Conservation (phyloP, 2,888 invertebrate species). For the Lutraria lutraria region DNA sequence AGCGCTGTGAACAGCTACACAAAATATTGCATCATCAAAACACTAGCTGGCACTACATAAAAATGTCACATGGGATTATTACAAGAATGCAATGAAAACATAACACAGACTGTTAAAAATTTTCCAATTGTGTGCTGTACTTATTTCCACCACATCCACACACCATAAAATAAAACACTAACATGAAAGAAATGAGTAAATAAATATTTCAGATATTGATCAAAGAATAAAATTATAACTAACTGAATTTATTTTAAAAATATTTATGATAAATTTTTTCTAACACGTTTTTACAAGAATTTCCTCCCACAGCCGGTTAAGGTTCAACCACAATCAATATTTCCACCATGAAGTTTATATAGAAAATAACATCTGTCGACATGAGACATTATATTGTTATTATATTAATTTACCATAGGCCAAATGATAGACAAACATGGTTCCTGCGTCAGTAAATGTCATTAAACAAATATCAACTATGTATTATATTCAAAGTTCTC, state of each 20-base stretch:
- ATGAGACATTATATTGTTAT: neutral
- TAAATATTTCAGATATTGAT: neutral
- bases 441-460: neutral
- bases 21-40: constrained; percentile 25
- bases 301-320: neutral
- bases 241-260: neutral
- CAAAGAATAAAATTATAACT: neutral
- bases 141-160: neutral
- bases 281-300: too few relatives aligned
- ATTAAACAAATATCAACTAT: too few relatives aligned
- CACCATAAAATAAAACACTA: neutral
- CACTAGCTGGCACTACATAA: neutral
- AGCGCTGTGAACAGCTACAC: neutral
- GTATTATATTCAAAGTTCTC: too few relatives aligned
- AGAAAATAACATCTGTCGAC: neutral
- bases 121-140: neutral
- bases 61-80: constrained; percentile 12
- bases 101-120: neutral
- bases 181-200: neutral
- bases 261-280: neutral
- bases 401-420: neutral
- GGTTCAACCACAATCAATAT: neutral
- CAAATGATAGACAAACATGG: neutral
- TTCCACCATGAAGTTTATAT: neutral
- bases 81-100: neutral